Base-by-base conservation (phyloP, 1,140 invertebrate genomes). In the Procambarus virginalis region DNA sequence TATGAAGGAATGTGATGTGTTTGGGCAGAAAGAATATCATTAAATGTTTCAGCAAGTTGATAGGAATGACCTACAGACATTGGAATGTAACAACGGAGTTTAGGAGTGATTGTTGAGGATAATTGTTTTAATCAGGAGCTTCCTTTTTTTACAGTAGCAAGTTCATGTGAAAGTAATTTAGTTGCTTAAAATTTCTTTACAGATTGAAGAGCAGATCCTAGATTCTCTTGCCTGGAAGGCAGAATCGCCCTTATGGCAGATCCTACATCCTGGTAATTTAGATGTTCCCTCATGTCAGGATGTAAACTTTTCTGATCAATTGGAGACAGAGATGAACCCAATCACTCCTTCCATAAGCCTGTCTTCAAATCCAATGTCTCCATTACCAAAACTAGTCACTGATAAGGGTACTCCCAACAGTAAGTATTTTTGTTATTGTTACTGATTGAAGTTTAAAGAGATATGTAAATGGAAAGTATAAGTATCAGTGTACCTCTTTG, bases 121-220 rank as follows among this genome's bases (percentile, higher is more conserved):
- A 34, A 34, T 34, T 34, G 34, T 34, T 34, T 34, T 34, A 34
- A 34, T 34, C 34, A 34, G 34, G 34, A 34, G 34, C 34, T 34
- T 34, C 34, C 34, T 0, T 34, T 0, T 34, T 34, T 34, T 34
- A 34, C 1, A 34, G 34, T 34, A 34, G 34, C 34, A 34, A 34
- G 34, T 34, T 34, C 34, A 34, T 34, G 34, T 34, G 34, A 34
- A 34, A 34, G 34, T 34, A 34, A 34, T 34, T 34, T 34, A 34
- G 34, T 34, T 34, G 34, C 34, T 34, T 34, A 34, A 34, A 34
- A 34, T 34, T 34, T 34, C 34, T 45, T 51, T 94, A 83, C 93
- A 97, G 95, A 97, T 99, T 91, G 99, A 99, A 94, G 99, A 99
- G 94, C 96, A 97, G 93, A 98, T 99, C 89, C 94, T 99, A n/a